A percentile compares a stretch with the other conserved stretches of the same genome.
Evolutionary conservation across 2,797 vertebrate species (phyloP).

Genomic region (Microctenopoma lineatum): DNA sequence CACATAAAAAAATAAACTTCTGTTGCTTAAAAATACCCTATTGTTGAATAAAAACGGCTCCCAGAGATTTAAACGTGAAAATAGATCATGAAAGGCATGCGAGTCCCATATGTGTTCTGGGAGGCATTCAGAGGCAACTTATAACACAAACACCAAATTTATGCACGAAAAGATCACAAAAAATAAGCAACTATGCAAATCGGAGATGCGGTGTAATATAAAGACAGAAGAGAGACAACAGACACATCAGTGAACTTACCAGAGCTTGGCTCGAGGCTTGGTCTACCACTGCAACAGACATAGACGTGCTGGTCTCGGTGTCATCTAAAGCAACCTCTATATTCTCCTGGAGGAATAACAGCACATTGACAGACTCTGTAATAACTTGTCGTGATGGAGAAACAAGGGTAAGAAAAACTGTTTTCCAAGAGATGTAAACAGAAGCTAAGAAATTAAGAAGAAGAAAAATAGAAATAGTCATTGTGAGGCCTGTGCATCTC

Average conservation of each 20-base stretch:
- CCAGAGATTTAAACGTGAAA: constrained; percentile 31
- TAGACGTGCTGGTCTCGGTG: constrained; percentile 84
- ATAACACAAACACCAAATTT: constrained; percentile 1
- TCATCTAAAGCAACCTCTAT: constrained; percentile 92
- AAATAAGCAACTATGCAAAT: constrained; percentile 1
- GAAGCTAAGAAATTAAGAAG: neutral
- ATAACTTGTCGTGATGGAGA: constrained; percentile 11
- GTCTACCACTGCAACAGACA: constrained; percentile 91
- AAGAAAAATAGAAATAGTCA: neutral
- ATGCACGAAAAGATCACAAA: constrained; percentile 7
- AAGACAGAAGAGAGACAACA: constrained; percentile 27
- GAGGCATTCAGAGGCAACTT: constrained; percentile 19
- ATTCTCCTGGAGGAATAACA: constrained; percentile 87
- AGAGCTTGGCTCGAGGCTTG: constrained; percentile 93
- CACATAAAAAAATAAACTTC: constrained; percentile 29
- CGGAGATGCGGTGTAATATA: neutral
- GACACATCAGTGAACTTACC: constrained; percentile 81
- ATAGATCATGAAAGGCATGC: constrained; percentile 42
- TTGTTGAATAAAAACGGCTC: constrained; percentile 21
- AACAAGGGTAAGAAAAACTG: neutral
- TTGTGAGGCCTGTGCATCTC: neutral
- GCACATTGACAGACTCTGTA: constrained; percentile 55
- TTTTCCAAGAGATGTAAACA: neutral
- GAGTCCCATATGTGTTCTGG: constrained; percentile 15
- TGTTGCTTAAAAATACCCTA: constrained; percentile 30